phyloP scores from a whole-genome alignment of 2,113 vertebrate genomes.

The Cyrtonyx montezumae region DNA sequence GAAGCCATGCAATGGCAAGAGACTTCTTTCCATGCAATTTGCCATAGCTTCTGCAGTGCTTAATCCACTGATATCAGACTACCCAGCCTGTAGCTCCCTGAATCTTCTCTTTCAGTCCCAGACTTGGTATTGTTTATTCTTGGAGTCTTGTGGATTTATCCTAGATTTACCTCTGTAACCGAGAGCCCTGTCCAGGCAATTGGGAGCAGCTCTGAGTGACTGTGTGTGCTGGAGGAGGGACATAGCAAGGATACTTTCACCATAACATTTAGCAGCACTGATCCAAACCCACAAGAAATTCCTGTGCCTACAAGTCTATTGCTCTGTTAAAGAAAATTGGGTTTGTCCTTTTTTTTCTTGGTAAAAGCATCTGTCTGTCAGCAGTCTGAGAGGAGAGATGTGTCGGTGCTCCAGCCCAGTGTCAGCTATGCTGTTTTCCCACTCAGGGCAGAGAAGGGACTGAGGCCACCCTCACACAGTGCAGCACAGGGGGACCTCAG shows the following conservation, averaged over 20 bases:
- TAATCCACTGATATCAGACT: neutral
- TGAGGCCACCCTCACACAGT: neutral
- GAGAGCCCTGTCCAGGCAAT: neutral
- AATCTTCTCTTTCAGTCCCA: neutral
- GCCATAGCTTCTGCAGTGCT: neutral
- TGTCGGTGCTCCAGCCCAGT: neutral
- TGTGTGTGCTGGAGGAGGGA: neutral
- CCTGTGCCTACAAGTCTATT: neutral
- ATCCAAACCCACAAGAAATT: conserved; percentile 51
- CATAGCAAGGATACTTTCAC: neutral
- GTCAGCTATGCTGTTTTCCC: neutral
- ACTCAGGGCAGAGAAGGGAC: neutral
- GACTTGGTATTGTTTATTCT: neutral
- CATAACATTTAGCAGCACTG: neutral
- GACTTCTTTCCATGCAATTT: neutral
- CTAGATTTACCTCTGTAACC: conserved; percentile 17
- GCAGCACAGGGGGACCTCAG: neutral
- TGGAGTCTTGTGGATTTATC: neutral
- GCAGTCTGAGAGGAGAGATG: neutral
- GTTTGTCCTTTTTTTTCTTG: neutral
- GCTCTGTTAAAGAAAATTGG: neutral
- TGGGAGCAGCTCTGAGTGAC: neutral
- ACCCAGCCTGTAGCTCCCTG: neutral
- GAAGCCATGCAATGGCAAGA: neutral
- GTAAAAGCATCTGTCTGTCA: neutral